Evolutionary conservation across 2,888 invertebrate genomes (phyloP).

Genomic region (Thecophora atra): DNA sequence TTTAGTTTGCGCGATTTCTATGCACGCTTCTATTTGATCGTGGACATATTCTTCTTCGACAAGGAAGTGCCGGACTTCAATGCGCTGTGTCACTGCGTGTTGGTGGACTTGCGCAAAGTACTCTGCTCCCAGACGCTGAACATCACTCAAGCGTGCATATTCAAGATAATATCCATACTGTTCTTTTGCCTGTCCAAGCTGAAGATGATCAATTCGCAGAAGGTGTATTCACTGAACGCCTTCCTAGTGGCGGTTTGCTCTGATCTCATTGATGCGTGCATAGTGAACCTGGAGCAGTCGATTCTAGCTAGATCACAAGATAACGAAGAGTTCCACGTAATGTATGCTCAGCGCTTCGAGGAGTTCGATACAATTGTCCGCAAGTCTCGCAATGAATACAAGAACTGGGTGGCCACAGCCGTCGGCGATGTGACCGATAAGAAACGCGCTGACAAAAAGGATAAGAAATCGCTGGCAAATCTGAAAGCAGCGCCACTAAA

Average conservation of each 20-base stretch:
- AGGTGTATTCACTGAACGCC: conserved; percentile 83
- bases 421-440: conserved; percentile 55
- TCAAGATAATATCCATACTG: conserved; percentile 84
- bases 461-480: conserved; percentile 51
- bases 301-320: conserved; percentile 60
- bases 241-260: conserved; percentile 83
- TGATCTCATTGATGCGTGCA: conserved; percentile 68
- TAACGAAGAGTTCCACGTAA: conserved; percentile 60
- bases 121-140: conserved; percentile 71
- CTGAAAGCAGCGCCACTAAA: conserved; percentile 51
- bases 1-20: conserved; percentile 68
- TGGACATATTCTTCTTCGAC: conserved; percentile 67
- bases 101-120: conserved; percentile 79
- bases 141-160: conserved; percentile 73
- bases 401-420: conserved; percentile 61
- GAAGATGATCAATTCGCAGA: conserved; percentile 77
- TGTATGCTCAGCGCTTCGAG: conserved; percentile 59
- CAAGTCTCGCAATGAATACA: conserved; percentile 64
- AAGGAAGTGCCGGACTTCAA: conserved; percentile 73
- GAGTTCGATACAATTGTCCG: conserved; percentile 62
- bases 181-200: conserved; percentile 83
- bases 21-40: conserved; percentile 67
- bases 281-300: conserved; percentile 66
- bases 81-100: conserved; percentile 74
- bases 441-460: conserved; percentile 49